A percentile compares a stretch with the other conserved stretches of the same genome.
phyloP scores from a whole-genome alignment of 2,797 vertebrate genomes.

The Furcifer pardalis region DNA sequence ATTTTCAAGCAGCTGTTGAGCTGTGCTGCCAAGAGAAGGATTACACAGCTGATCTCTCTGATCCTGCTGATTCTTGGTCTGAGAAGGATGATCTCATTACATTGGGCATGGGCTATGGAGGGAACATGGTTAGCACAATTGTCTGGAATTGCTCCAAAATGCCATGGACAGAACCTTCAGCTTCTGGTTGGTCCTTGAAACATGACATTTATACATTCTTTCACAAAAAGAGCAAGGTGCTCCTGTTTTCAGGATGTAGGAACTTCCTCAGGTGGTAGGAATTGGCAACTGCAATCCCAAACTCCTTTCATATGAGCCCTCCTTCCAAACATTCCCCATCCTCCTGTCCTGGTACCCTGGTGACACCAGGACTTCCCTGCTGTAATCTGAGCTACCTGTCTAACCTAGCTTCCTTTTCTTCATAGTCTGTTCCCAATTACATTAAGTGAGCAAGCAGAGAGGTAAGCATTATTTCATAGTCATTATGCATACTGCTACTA shows the following conservation, averaged over 20 bases:
- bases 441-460: background rate
- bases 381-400: background rate
- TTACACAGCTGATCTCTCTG: slow-evolving; percentile 34
- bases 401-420: background rate
- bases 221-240: background rate
- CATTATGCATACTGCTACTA: too few relatives aligned
- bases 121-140: background rate
- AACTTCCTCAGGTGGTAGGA: background rate
- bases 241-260: background rate
- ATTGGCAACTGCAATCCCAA: background rate
- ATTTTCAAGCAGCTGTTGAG: slow-evolving; percentile 9
- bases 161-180: background rate
- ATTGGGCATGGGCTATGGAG: background rate
- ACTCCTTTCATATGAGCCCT: background rate
- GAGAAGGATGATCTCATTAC: slow-evolving; percentile 41
- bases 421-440: too few relatives aligned
- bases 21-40: background rate
- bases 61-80: slow-evolving; percentile 36
- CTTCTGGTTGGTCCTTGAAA: background rate
- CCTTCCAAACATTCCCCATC: background rate
- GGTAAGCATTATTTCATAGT: background rate
- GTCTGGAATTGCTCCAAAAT: background rate
- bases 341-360: background rate
- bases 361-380: background rate
- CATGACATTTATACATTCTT: background rate